These are phyloP conservation scores for Cheirogaleus medius DNA, from an alignment of 2,113 vertebrate species.

Conservation along the genomic window DNA sequence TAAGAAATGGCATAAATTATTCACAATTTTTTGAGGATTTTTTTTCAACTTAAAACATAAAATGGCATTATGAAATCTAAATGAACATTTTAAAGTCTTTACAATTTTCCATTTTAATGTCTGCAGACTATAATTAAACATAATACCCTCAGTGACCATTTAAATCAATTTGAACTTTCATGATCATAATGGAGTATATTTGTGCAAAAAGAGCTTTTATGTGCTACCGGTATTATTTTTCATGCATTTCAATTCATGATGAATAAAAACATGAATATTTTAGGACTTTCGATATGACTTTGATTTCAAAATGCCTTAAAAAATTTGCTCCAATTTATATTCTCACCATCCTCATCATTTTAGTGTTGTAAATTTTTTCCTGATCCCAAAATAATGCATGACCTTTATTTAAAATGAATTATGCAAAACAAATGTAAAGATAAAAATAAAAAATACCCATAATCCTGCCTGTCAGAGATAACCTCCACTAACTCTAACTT, in stretches of 20 bases:
- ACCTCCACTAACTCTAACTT: too few relatives aligned
- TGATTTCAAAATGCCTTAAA: not conserved
- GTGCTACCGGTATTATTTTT: not conserved
- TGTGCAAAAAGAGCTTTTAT: not conserved
- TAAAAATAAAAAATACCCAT: not conserved
- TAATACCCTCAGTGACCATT: not conserved
- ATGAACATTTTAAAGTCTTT: not conserved
- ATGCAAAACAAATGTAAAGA: not conserved
- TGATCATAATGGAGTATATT: not conserved
- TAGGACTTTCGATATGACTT: not conserved
- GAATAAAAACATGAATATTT: not conserved
- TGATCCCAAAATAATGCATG: too few relatives aligned
- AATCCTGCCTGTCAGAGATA: not conserved
- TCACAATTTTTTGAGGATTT: not conserved
- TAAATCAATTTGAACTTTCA: slow-evolving; percentile 1
- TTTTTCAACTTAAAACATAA: not conserved
- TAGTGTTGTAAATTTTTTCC: not conserved
- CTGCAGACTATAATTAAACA: not conserved
- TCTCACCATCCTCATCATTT: not conserved
- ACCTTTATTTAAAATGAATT: not conserved
- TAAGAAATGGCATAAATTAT: not conserved
- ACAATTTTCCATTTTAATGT: not conserved
- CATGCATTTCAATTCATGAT: not conserved
- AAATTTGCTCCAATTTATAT: not conserved
- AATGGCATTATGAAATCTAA: not conserved